Conservation (phyloP, 2,888 invertebrate species). For the Phyllotreta cruciferae region DNA sequence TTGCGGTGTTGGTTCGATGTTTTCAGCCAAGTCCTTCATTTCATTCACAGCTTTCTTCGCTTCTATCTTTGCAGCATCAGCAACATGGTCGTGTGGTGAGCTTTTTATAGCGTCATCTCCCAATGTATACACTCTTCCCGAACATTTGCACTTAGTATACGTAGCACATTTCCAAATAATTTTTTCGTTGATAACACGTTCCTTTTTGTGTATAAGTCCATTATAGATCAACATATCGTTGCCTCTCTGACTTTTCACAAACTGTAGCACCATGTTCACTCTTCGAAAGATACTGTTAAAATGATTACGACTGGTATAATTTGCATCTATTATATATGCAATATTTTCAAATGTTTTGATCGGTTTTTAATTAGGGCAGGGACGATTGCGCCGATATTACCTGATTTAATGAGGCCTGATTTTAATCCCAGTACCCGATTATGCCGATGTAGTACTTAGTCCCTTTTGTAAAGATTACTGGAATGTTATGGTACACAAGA, state of each 20-base stretch:
- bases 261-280: neutral
- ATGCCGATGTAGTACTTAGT: too few relatives aligned
- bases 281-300: neutral
- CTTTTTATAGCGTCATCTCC: too few relatives aligned
- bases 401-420: too few relatives aligned
- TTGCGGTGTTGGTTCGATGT: neutral
- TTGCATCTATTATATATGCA: too few relatives aligned
- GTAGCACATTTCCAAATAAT: neutral
- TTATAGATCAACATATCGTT: neutral
- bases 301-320: neutral
- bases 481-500: too few relatives aligned
- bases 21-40: neutral
- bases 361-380: too few relatives aligned
- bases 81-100: neutral
- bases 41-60: neutral
- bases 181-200: neutral
- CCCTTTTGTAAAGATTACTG: too few relatives aligned
- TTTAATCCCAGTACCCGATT: too few relatives aligned
- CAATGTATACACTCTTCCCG: too few relatives aligned
- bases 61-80: constrained; percentile 1
- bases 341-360: too few relatives aligned
- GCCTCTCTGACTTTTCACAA: constrained; percentile 1
- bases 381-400: too few relatives aligned
- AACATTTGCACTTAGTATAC: too few relatives aligned
- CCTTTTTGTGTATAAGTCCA: neutral